Conservation (phyloP, 2,888 invertebrate species). For the Sepiola atlantica region DNA sequence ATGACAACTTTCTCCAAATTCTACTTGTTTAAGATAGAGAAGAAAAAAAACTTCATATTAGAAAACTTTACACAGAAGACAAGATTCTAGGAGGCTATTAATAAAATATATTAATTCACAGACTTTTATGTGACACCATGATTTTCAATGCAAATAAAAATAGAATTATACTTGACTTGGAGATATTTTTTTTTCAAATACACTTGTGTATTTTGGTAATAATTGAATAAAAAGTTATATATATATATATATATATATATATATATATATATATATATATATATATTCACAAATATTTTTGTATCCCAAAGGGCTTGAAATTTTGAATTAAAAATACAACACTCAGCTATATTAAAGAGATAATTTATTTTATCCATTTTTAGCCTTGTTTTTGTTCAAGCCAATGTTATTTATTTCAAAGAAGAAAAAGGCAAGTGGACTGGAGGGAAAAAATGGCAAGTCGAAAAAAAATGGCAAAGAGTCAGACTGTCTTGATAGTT, state of each 20-base stretch:
- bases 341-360: not conserved
- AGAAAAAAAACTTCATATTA: not conserved
- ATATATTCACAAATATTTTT: not conserved
- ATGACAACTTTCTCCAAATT: not conserved
- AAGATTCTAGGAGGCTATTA: not conserved
- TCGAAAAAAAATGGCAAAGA: not conserved
- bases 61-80: not conserved
- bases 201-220: not conserved
- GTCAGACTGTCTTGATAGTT: not conserved
- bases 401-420: not conserved
- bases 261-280: not conserved
- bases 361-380: not conserved
- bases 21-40: not conserved
- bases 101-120: too few relatives aligned
- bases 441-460: too few relatives aligned
- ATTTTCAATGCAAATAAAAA: not conserved
- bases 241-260: not conserved
- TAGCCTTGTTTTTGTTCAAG: not conserved
- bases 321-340: not conserved
- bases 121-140: not conserved
- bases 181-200: not conserved
- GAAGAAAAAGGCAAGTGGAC: not conserved
- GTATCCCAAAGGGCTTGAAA: not conserved
- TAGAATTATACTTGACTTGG: not conserved
- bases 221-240: not conserved